Base-by-base conservation (phyloP, 1,140 invertebrate species). In the Anthonomus grandis region DNA sequence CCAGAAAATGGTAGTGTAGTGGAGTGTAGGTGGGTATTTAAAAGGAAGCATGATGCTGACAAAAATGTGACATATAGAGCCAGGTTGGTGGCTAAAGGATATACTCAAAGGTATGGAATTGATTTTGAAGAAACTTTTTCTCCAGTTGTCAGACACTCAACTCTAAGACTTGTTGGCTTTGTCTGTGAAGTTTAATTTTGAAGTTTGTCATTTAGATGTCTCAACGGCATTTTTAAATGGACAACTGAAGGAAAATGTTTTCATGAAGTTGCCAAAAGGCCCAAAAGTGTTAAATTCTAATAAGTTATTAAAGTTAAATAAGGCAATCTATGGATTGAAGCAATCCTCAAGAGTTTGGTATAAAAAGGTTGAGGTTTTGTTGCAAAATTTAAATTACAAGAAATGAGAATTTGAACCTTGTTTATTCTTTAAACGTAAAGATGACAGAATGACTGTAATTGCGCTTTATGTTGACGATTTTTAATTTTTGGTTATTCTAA, bases 241-340 rank as follows among this genome's bases (percentile, higher is more conserved):
- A 10, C 46, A 66, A 6, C 44, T 79, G n/a, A n/a, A n/a, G n/a
- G n/a, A n/a, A n/a, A 65, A 64, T 18, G 67, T 78, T 1, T 78
- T 65, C 48, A 72, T 78, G 65, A 25, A 65, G 31, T n/a, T n/a
- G 52, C 74, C 75, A 15, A 61, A 74, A 59, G 71, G 74, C 9
- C 70, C 63, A 46, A 54, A 64, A 8, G 36, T 49, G 3, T 27
- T 55, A 17, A n/a, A n/a, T n/a, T 42, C 50, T 27, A 62, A 59
- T 41, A 10, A 19, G 12, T 31, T 59, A 4, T 59, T 37, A 31
- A 18, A 25, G n/a, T 38, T 59, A 22, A 41, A 69, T 2, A 70
- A 70, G 63, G 65, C 65, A 21, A 15, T 78, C 3, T 78, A 79
- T 60, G 76, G 72, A 1, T 57, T 79, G 1, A 76, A 76, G 60